These are phyloP conservation scores for Microcebus murinus DNA, from an alignment of 2,113 vertebrate species.

Conservation along the genomic window DNA sequence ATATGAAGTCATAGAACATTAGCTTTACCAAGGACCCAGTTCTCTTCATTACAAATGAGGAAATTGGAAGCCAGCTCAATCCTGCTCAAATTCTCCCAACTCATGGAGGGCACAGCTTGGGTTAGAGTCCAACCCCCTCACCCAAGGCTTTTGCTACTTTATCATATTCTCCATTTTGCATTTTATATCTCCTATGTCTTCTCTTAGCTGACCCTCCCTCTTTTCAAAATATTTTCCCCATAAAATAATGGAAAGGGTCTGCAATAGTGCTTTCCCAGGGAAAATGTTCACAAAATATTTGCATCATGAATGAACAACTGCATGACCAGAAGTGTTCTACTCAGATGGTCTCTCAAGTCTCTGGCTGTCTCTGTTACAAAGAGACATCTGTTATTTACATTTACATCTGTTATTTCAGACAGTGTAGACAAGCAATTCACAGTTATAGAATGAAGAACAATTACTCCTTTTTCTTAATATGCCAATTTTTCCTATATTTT, in stretches of 20 bases:
- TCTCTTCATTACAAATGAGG: background rate
- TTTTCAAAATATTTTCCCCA: background rate
- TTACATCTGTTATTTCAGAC: background rate
- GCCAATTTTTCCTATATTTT: background rate
- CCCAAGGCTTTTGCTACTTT: background rate
- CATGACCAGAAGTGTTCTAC: background rate
- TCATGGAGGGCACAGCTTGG: accelerated
- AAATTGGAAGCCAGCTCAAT: background rate
- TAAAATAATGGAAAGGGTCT: background rate
- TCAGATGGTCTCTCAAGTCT: background rate
- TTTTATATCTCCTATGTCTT: background rate
- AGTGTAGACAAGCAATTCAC: background rate
- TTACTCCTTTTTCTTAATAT: background rate
- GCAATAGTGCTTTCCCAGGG: background rate
- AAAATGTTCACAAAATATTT: background rate
- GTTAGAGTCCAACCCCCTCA: background rate
- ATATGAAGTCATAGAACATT: background rate
- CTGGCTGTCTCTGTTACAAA: background rate
- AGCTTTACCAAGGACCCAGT: background rate
- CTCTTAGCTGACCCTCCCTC: background rate
- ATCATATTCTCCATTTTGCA: background rate
- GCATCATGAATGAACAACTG: background rate
- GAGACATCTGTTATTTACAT: too few relatives aligned
- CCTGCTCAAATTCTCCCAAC: background rate
- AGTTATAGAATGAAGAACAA: background rate